Evolutionary conservation across 2,797 vertebrate genomes (phyloP).

Genomic region (Cichlasoma orientale): DNA sequence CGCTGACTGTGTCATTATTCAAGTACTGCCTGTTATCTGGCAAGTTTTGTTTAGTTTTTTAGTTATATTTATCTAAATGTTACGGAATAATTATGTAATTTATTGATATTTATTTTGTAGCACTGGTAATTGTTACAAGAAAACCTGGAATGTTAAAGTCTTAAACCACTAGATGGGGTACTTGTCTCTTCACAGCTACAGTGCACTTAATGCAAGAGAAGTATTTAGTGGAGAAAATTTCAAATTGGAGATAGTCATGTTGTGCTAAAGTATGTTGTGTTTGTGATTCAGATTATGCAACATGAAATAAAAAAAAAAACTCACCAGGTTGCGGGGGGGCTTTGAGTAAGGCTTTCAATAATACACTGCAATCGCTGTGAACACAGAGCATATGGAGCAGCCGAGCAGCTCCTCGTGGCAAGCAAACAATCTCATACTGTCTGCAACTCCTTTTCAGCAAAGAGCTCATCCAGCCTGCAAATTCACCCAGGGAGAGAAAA

Average conservation of each 20-base stretch:
- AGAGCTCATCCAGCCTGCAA: constrained; percentile 57
- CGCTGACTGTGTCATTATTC: background rate
- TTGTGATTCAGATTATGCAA: constrained; percentile 30
- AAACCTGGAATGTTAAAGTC: background rate
- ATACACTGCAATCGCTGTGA: constrained; percentile 25
- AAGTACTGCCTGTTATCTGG: too few relatives aligned
- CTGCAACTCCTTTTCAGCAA: constrained; percentile 50
- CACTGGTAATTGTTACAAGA: background rate
- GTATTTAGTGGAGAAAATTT: constrained; percentile 32
- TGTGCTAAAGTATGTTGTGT: constrained; percentile 19
- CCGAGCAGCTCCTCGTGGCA: constrained; percentile 40
- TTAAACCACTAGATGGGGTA: constrained; percentile 76
- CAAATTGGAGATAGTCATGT: constrained; percentile 14
- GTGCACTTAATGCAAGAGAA: constrained; percentile 17
- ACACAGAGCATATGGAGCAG: constrained; percentile 35
- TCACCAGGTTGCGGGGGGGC: constrained; percentile 5
- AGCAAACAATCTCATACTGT: constrained; percentile 49
- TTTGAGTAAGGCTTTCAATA: constrained; percentile 42
- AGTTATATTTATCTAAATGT: background rate
- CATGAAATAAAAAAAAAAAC: constrained; percentile 3
- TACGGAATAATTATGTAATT: background rate
- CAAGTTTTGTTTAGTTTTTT: background rate
- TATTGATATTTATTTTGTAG: background rate
- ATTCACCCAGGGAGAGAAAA: constrained; percentile 45
- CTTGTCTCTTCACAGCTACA: constrained; percentile 57